Evolutionary conservation across 2,888 invertebrate species (phyloP).

Genomic region (Oligia latruncula): DNA sequence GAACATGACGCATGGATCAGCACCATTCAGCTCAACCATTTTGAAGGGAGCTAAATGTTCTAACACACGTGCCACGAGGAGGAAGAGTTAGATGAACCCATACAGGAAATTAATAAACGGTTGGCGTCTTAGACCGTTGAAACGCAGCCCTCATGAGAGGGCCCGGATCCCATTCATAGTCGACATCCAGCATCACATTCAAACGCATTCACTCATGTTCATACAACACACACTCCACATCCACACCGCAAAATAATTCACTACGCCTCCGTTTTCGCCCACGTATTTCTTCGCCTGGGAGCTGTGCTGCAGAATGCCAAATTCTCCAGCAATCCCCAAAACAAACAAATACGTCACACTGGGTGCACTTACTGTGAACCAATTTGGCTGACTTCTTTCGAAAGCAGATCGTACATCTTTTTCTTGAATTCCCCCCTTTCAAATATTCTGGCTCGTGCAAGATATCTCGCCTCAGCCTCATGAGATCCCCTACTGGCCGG

Average conservation of each 20-base stretch:
- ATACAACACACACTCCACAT: not conserved
- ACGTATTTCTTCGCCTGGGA: not conserved
- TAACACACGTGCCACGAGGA: not conserved
- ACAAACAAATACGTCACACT: not conserved
- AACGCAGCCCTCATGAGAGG: not conserved
- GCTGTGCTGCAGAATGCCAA: constrained; percentile 3
- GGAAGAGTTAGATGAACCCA: not conserved
- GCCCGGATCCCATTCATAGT: not conserved
- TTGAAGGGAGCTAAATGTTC: not conserved
- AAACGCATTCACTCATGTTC: constrained; percentile 4
- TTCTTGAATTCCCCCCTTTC: not conserved
- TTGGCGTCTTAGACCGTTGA: not conserved
- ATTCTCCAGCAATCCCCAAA: not conserved
- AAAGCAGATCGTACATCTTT: not conserved
- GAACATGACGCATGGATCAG: no score
- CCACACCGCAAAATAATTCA: not conserved
- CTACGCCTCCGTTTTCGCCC: not conserved
- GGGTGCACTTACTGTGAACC: not conserved
- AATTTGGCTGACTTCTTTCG: not conserved
- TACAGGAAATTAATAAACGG: not conserved
- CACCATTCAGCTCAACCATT: no score
- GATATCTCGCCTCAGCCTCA: constrained; percentile 45
- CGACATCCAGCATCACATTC: not conserved
- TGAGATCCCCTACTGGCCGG: not conserved
- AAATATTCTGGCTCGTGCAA: constrained; percentile 32